A percentile compares a stretch with the other conserved stretches of the same genome.
Conservation (phyloP, 64 coral and sea anemone species). For the Astreopora myriophthalma region DNA sequence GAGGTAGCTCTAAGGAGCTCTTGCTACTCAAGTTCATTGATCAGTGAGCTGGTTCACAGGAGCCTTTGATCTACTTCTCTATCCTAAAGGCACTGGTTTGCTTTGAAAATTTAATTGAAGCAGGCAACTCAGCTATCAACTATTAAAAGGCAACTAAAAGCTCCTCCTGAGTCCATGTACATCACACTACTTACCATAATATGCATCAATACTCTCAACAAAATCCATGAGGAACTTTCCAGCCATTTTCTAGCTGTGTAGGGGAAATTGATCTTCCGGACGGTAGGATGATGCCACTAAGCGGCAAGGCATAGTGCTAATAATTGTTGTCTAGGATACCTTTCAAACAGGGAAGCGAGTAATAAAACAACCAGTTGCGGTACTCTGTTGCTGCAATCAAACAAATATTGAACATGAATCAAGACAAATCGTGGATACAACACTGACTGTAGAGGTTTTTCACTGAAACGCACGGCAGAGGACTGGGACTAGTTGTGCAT, state of each 20-base stretch:
- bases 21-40: no score
- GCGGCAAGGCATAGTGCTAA: background rate
- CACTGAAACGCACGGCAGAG: no score
- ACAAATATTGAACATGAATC: background rate
- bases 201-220: background rate
- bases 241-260: background rate
- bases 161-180: background rate
- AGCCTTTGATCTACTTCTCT: background rate
- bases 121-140: background rate
- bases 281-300: background rate
- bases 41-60: no score
- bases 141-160: background rate
- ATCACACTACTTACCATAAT: background rate
- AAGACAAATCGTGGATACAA: no score
- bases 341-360: constrained; percentile 58
- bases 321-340: constrained; percentile 24
- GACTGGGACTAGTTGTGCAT: no score
- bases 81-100: background rate
- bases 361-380: constrained; percentile 55
- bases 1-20: no score
- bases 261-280: background rate
- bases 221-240: background rate
- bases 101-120: background rate
- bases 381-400: constrained; percentile 2
- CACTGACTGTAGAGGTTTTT: no score